Evolutionary conservation across 2,888 invertebrate genomes (phyloP).

Genomic region (Pyrrhopygopsis socrates): DNA sequence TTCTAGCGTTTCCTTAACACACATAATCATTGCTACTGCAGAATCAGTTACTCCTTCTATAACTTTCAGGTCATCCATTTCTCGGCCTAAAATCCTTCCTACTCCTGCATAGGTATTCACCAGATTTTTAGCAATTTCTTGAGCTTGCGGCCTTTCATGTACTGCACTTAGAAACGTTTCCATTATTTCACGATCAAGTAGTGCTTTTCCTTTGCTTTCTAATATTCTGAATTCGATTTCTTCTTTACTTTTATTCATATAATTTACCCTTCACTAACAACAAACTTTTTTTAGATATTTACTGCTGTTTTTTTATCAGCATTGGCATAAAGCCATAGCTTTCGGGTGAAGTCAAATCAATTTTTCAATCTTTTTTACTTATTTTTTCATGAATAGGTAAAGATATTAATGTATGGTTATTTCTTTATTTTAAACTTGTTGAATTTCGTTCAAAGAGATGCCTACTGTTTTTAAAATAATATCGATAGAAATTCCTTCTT

Average conservation of each 20-base stretch:
- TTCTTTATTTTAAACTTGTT: conserved; percentile 4
- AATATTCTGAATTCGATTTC: conserved; percentile 23
- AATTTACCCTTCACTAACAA: conserved; percentile 22
- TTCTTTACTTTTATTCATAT: conserved; percentile 18
- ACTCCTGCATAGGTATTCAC: neutral
- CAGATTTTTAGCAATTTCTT: conserved; percentile 3
- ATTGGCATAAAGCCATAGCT: conserved; percentile 23
- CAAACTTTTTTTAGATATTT: conserved; percentile 20
- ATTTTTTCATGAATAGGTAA: conserved; percentile 15
- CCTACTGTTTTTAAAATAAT: conserved; percentile 15
- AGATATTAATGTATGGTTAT: conserved; percentile 12
- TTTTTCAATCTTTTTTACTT: conserved; percentile 17
- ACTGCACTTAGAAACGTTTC: neutral
- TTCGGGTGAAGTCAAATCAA: neutral
- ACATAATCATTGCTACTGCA: conserved; percentile 3
- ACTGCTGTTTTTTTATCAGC: conserved; percentile 15
- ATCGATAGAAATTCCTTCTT: conserved; percentile 16
- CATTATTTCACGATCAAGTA: conserved; percentile 3
- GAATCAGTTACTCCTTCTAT: conserved; percentile 3
- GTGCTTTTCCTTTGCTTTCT: neutral
- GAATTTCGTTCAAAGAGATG: conserved; percentile 19
- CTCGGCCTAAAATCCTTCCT: neutral
- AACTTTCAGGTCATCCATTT: conserved; percentile 3
- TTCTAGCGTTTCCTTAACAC: neutral
- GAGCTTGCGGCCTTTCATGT: neutral